Percentiles rank a stretch among this genome's conserved stretches.
Conservation (phyloP, 1,140 invertebrate genomes). For the Apis laboriosa region DNA sequence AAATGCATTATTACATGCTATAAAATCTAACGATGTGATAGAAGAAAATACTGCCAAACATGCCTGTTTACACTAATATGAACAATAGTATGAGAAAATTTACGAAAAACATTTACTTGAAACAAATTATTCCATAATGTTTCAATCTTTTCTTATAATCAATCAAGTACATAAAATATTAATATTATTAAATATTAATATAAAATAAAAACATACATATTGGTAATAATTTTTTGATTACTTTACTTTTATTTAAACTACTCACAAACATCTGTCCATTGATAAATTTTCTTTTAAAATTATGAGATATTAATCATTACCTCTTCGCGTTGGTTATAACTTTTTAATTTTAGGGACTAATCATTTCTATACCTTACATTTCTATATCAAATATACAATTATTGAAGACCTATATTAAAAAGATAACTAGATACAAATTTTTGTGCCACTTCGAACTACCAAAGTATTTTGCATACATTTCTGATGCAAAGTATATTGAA, state of each 20-base stretch:
- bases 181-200: not conserved
- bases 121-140: not conserved
- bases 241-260: slow-evolving; percentile 11
- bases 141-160: slow-evolving; percentile 2
- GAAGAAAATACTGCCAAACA: slow-evolving; percentile 55
- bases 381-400: slow-evolving; percentile 34
- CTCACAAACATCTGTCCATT: slow-evolving; percentile 5
- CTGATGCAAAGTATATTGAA: slow-evolving; percentile 37
- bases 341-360: slow-evolving; percentile 3
- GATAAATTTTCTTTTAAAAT: slow-evolving; percentile 1
- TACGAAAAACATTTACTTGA: slow-evolving; percentile 14
- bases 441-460: slow-evolving; percentile 48
- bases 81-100: slow-evolving; percentile 39
- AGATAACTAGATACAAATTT: slow-evolving; percentile 41
- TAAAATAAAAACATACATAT: slow-evolving; percentile 24
- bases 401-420: slow-evolving; percentile 17
- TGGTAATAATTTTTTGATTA: slow-evolving; percentile 28
- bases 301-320: slow-evolving; percentile 18
- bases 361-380: slow-evolving; percentile 31
- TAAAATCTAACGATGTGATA: slow-evolving; percentile 50
- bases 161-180: not conserved
- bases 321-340: slow-evolving; percentile 19
- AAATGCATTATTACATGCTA: slow-evolving; percentile 58
- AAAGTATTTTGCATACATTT: slow-evolving; percentile 53
- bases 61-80: slow-evolving; percentile 62